Percentiles rank a stretch among this genome's conserved stretches.
Evolutionary conservation across 2,888 invertebrate genomes (phyloP).

Genomic region (Eupithecia insigniata): DNA sequence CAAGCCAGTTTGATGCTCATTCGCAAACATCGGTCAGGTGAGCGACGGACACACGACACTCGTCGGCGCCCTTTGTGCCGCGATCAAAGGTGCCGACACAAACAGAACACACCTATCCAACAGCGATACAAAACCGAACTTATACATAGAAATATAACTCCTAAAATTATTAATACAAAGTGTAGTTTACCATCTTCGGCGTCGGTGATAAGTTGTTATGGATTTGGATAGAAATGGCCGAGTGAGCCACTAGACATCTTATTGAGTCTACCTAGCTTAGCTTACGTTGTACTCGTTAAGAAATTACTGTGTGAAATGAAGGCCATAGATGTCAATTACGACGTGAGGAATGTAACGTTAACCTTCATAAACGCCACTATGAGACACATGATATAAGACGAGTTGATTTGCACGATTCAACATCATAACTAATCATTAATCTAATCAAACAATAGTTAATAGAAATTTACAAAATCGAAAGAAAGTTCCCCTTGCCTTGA

Average conservation of each 20-base stretch:
- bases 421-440: no score
- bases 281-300: conserved; percentile 58
- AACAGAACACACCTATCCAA: conserved; percentile 55
- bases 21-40: conserved; percentile 78
- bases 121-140: conserved; percentile 44
- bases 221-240: conserved; percentile 37
- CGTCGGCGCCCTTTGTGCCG: conserved; percentile 77
- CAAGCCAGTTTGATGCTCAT: conserved; percentile 51
- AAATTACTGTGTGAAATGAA: conserved; percentile 57
- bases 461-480: no score
- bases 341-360: conserved; percentile 1
- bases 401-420: neutral
- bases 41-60: conserved; percentile 77
- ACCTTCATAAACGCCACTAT: neutral
- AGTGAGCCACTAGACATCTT: conserved; percentile 73
- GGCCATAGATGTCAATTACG: conserved; percentile 27
- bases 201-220: neutral
- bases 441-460: no score
- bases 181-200: neutral
- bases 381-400: neutral
- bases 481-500: no score
- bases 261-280: conserved; percentile 77
- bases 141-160: conserved; percentile 32
- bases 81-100: conserved; percentile 80
- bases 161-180: conserved; percentile 25